Base-by-base conservation (phyloP, 2,797 vertebrate species). In the Anisognathus igniventris region DNA sequence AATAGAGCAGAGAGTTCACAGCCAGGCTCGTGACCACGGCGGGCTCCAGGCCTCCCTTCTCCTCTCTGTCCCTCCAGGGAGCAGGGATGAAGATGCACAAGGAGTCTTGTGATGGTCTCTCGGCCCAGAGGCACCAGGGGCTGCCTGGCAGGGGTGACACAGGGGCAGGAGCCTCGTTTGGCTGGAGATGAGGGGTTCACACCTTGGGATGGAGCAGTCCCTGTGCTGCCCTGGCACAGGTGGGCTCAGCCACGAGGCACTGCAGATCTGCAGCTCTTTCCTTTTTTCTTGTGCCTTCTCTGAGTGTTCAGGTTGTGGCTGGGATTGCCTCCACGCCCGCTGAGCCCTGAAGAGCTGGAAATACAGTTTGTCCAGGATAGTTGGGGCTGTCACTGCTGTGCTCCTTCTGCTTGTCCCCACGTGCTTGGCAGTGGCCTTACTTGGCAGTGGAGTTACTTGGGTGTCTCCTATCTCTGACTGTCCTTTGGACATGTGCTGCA, bases 301-400 rank as follows among this genome's bases (percentile, higher is more conserved):
- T 0, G 0, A 9, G 37, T 1, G 8, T 37, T 35, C 14, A 7
- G 13, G 24, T 3, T 35, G 42, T 20, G 31, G 2, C 24, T 54
- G 86, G 48, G 39, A 57, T 82, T 45, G 33, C 35, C n/a, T 58
- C n/a, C 27, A 2, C 0, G 18, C 33, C 48, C 0, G 0, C 23
- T 28, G 87, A 24, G 20, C 18, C 40, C 40, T 9, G 27, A 8
- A 30, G 75, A 62, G 15, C 39, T 57, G 58, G 58, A 13, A 35
- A 3, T 9, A 1, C 4, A 39, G 27, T 51, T 73, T 86, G 74
- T 18, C 60, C n/a, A 18, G 13, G 64, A 9, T n/a, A 47, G 28
- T 24, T 14, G 19, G 58, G 39, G 24, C 62, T 80, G 47, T 22
- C 15, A 5, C n/a, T 39, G 5, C 1, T 6, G 22, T 0, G 4